Evolutionary conservation across 1,140 invertebrate genomes (phyloP).

Genomic region (Wasmannia auropunctata): DNA sequence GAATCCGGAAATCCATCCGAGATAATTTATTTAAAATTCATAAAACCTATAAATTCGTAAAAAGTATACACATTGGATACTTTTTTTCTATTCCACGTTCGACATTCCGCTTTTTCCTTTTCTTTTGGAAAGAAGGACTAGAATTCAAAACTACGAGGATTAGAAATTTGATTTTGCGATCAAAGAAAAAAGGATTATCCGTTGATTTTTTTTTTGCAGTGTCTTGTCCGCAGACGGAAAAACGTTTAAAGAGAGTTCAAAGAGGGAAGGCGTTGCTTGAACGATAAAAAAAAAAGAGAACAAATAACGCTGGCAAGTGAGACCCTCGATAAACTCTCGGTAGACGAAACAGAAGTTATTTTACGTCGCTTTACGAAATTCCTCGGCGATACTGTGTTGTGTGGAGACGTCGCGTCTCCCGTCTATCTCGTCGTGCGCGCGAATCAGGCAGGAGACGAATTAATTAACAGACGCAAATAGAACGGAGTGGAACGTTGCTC

Average conservation of each 20-base stretch:
- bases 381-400: not conserved
- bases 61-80: not conserved
- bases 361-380: not conserved
- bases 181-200: not conserved
- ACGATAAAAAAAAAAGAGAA: not conserved
- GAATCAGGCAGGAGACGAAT: not conserved
- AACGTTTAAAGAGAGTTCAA: not conserved
- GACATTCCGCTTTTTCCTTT: not conserved
- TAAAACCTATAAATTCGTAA: not conserved
- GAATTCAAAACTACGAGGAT: slow-evolving; percentile 6
- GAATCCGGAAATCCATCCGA: not conserved
- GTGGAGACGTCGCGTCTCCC: not conserved
- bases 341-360: not conserved
- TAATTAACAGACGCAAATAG: not conserved
- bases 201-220: not conserved
- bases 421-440: not conserved
- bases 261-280: not conserved
- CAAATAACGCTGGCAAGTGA: not conserved
- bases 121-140: not conserved
- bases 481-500: not conserved
- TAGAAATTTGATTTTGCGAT: slow-evolving; percentile 18
- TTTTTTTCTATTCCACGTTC: not conserved
- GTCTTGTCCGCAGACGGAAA: not conserved
- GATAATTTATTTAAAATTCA: not conserved
- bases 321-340: not conserved